phyloP scores from a whole-genome alignment of 1,140 invertebrate species.

The Calephelis nemesis region DNA sequence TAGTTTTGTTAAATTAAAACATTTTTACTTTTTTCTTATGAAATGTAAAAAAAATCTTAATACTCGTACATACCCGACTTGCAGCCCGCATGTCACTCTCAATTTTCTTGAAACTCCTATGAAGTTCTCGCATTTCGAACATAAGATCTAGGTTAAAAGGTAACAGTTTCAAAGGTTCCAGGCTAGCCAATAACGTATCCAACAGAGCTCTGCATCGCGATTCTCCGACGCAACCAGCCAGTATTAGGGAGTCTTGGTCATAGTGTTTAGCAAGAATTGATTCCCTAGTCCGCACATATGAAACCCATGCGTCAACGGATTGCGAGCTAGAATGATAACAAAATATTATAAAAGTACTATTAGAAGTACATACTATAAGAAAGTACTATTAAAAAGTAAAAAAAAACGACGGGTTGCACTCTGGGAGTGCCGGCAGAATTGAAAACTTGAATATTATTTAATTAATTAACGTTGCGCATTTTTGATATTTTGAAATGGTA shows the following conservation, averaged over 20 bases:
- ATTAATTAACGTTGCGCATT: no score
- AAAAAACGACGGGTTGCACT: no score
- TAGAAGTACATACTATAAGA: no score
- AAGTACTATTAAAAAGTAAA: no score
- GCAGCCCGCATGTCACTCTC: constrained; percentile 79
- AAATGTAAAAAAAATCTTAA: constrained; percentile 14
- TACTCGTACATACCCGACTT: constrained; percentile 69
- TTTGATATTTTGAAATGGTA: no score
- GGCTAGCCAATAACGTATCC: constrained; percentile 85
- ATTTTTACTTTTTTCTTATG: no score
- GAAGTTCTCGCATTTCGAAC: constrained; percentile 88
- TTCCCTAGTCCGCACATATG: constrained; percentile 89
- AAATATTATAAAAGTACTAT: background rate
- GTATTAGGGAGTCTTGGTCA: constrained; percentile 84
- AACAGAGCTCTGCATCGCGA: constrained; percentile 82
- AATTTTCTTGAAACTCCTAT: constrained; percentile 86
- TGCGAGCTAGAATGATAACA: constrained; percentile 81
- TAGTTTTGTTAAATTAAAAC: no score
- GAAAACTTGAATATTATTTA: no score
- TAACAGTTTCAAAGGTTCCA: constrained; percentile 87
- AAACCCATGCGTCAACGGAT: constrained; percentile 91
- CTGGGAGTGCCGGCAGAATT: no score
- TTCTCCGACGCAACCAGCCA: constrained; percentile 84
- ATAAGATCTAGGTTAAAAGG: constrained; percentile 90
- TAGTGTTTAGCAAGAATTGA: constrained; percentile 91